Evolutionary conservation across 2,797 vertebrate genomes (phyloP).

Genomic region (Hippocampus kuda): DNA sequence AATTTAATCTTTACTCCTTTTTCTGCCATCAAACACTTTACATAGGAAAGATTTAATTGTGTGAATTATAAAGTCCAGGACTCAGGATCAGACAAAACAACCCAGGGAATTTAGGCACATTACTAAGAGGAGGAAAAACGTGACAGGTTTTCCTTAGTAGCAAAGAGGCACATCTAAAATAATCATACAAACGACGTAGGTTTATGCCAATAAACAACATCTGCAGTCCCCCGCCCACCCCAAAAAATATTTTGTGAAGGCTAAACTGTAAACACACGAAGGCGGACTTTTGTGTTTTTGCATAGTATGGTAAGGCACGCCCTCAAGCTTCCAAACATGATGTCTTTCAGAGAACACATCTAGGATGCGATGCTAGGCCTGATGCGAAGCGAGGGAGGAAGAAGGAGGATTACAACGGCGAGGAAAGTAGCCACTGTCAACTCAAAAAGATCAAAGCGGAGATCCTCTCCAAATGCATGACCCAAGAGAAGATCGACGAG

Average conservation of each 20-base stretch:
- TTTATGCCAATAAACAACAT: too few species aligned
- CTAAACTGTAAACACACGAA: too few species aligned
- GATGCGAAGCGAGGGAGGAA: constrained; percentile 54
- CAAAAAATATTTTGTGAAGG: too few species aligned
- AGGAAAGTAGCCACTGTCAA: constrained; percentile 55
- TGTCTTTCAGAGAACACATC: constrained; percentile 56
- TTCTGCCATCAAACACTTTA: not conserved
- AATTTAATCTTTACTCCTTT: not conserved
- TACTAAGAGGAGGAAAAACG: too few species aligned
- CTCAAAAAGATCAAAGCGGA: constrained; percentile 62
- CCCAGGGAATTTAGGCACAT: too few species aligned
- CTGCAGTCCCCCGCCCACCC: too few species aligned
- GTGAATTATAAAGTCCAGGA: not conserved
- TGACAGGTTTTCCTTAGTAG: too few species aligned
- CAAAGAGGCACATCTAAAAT: too few species aligned
- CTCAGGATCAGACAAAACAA: too few species aligned
- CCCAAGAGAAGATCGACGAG: constrained; percentile 54
- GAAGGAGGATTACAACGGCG: constrained; percentile 51
- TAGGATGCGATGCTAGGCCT: constrained; percentile 58
- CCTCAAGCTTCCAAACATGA: not conserved
- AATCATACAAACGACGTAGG: too few species aligned
- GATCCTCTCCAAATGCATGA: constrained; percentile 60
- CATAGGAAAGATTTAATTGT: not conserved
- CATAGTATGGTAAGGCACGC: too few species aligned
- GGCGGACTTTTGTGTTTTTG: not conserved